Evolutionary conservation across 2,888 invertebrate species (phyloP), one percentile per base, ranked within the genome.

Genomic region (Lathronympha strigana): DNA sequence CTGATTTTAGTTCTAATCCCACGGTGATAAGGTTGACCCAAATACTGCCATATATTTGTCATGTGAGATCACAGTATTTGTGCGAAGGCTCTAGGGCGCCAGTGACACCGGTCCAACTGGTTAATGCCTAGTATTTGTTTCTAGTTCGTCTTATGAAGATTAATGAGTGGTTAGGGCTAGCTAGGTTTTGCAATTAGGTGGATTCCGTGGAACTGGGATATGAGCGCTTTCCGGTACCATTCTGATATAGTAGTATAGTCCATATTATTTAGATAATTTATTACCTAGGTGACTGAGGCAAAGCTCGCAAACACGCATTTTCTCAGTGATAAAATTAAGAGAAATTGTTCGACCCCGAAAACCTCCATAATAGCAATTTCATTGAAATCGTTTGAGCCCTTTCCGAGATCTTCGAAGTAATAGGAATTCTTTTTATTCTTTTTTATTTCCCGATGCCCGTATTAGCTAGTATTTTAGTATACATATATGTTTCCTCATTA

Each of bases 81-180:
- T 45, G 72, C 71, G 69, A 67, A 61, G 58, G 69, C 76, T 83
- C 78, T 71, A 73, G 69, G 81, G 82, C 79, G 67, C 55, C 17
- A 62, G 61, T 43, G 76, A 76, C 76, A 79, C 78, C 76, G 74
- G 80, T 79, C 53, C 63, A 75, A 82, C 86, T 79, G 80, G 84
- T 79, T 87, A 86, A 84, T 84, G 77, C 75, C 71, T 74, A 67
- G 66, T 69, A 76, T 84, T 83, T 79, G 73, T 71, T 75, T 76
- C 76, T 78, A 75, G 69, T 74, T 75, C 76, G 72, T 71, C 68
- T 77, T 77, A 80, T 79, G 78, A 78, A 77, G 77, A 80, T 78
- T 77, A 78, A 82, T 83, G 80, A 82, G 81, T 78, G 78, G 78
- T 77, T 76, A 79, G 76, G 78, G 72, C 71, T 76, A 76, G 74